A percentile compares a stretch with the other conserved stretches of the same genome.
Evolutionary conservation across 2,113 vertebrate genomes (phyloP).

Genomic region (Macrotis lagotis): DNA sequence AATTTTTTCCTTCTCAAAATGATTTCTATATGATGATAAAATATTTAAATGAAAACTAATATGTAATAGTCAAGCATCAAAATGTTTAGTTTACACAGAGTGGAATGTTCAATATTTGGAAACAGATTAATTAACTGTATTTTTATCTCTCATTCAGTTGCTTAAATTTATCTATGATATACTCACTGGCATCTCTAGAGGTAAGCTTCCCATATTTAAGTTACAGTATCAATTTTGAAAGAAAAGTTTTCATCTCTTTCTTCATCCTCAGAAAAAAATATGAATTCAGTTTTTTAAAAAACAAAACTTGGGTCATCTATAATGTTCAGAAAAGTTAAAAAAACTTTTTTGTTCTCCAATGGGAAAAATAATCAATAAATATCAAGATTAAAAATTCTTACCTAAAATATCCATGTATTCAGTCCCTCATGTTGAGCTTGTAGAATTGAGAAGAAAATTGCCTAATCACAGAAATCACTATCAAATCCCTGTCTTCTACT

Average conservation of each 20-base stretch:
- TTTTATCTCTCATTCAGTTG: neutral
- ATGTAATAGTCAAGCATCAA: neutral
- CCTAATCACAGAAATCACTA: neutral
- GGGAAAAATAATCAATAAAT: neutral
- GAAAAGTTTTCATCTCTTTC: neutral
- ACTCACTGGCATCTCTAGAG: neutral
- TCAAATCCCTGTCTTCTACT: neutral
- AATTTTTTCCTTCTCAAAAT: slow-evolving; percentile 1
- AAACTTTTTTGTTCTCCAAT: neutral
- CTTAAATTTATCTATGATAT: neutral
- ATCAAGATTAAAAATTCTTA: neutral
- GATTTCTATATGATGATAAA: slow-evolving; percentile 8
- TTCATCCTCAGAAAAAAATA: slow-evolving; percentile 4
- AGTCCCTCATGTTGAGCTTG: neutral
- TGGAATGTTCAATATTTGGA: neutral
- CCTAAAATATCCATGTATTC: neutral
- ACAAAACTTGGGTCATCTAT: neutral
- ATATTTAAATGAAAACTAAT: neutral
- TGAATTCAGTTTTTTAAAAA: neutral
- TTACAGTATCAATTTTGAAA: neutral
- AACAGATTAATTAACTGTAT: neutral
- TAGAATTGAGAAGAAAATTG: neutral
- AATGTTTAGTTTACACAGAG: neutral
- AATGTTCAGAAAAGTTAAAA: neutral
- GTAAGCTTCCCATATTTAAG: neutral